Conservation (phyloP, 2,113 vertebrate species). For the Vidua macroura region DNA sequence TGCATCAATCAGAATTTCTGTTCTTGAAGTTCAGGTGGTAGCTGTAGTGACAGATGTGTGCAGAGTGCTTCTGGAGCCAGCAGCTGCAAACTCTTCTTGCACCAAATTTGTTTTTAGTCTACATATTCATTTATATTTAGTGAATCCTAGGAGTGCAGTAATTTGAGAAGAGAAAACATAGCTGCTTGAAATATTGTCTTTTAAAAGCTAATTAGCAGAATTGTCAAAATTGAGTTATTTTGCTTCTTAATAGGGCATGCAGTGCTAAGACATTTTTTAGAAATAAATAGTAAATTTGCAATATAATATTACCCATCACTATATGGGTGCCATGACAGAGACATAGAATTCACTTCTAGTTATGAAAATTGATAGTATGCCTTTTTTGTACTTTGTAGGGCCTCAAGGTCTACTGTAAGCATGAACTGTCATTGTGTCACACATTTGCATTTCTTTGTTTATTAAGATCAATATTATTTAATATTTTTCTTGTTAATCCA, state of each 20-base stretch:
- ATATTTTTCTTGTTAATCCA: background rate
- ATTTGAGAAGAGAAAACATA: background rate
- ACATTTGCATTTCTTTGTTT: background rate
- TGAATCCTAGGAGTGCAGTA: slow-evolving; percentile 9
- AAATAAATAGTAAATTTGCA: background rate
- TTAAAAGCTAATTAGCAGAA: slow-evolving; percentile 4
- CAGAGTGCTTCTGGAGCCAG: background rate
- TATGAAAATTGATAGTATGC: background rate
- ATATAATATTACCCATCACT: background rate
- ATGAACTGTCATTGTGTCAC: background rate
- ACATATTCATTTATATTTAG: background rate
- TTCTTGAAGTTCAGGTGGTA: slow-evolving; percentile 28
- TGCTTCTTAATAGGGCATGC: background rate
- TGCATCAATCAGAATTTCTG: background rate
- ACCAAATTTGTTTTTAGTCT: slow-evolving; percentile 7
- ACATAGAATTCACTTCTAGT: background rate
- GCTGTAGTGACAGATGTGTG: background rate
- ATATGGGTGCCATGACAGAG: background rate
- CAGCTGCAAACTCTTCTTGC: slow-evolving; percentile 11
- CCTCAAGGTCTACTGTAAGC: background rate
- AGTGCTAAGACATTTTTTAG: background rate
- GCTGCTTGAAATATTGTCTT: slow-evolving; percentile 16
- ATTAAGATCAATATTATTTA: background rate
- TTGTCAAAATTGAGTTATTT: background rate
- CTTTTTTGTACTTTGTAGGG: background rate